phyloP scores from a whole-genome alignment of 1,140 invertebrate species.

The Gryllus bimaculatus region DNA sequence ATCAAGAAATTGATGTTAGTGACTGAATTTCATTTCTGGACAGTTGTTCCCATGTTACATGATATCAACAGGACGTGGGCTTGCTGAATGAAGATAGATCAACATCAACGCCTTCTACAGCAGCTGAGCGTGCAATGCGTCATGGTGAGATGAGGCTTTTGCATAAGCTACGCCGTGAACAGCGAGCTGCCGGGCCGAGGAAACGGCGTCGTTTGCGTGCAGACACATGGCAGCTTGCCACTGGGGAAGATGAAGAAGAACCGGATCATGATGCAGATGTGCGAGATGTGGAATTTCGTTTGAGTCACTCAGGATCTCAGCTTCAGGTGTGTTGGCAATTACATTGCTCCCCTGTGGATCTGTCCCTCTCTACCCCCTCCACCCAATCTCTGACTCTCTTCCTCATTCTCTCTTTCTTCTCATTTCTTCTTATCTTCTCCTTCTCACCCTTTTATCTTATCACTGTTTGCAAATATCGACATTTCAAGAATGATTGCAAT shows the following conservation, averaged over 20 bases:
- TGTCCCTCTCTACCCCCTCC: too few relatives aligned
- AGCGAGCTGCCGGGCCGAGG: conserved; percentile 50
- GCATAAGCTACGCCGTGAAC: conserved; percentile 63
- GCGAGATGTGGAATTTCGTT: conserved; percentile 82
- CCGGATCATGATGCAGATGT: conserved; percentile 56
- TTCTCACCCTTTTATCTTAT: too few relatives aligned
- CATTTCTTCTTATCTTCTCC: too few relatives aligned
- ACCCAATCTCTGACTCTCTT: too few relatives aligned
- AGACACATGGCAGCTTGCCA: conserved; percentile 42
- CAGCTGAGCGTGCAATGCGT: conserved; percentile 64
- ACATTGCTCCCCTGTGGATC: too few relatives aligned
- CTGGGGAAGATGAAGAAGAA: conserved; percentile 46
- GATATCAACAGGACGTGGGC: conserved; percentile 48
- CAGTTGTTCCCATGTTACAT: background rate
- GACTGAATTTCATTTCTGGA: too few relatives aligned
- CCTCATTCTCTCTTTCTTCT: too few relatives aligned
- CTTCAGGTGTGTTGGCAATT: conserved; percentile 37
- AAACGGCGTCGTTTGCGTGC: conserved; percentile 67
- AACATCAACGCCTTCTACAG: conserved; percentile 48
- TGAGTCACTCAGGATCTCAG: conserved; percentile 61
- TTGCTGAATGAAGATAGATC: conserved; percentile 48
- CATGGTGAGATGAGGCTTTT: conserved; percentile 82
- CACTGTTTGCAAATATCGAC: background rate
- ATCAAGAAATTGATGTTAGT: too few relatives aligned
- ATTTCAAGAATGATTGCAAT: background rate